Conservation (phyloP, 2,113 vertebrate genomes). For the Pantherophis guttatus region DNA sequence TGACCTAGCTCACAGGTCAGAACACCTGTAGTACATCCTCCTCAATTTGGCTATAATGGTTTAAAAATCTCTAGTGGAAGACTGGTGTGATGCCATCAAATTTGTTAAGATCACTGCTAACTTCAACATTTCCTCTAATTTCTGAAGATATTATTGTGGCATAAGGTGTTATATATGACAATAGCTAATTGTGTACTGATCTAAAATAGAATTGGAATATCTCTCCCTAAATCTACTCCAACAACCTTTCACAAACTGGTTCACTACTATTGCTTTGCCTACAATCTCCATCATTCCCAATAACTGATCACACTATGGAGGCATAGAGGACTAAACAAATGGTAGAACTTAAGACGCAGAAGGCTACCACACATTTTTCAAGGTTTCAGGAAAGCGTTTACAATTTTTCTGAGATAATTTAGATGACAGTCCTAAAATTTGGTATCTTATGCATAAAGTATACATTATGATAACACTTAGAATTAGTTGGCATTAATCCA, state of each 20-base stretch:
- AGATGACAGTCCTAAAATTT: not conserved
- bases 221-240: not conserved
- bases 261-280: not conserved
- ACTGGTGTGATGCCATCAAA: conserved; percentile 12
- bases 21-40: not conserved
- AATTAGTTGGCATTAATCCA: not conserved
- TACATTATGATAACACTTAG: not conserved
- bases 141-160: not conserved
- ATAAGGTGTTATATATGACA: not conserved
- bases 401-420: not conserved
- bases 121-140: not conserved
- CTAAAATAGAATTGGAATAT: not conserved
- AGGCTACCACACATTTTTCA: not conserved
- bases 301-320: not conserved
- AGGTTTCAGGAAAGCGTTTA: not conserved
- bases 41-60: not conserved
- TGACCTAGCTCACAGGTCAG: conserved; percentile 28
- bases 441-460: not conserved
- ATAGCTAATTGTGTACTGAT: not conserved
- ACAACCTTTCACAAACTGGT: not conserved
- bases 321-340: not conserved
- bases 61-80: conserved; percentile 6
- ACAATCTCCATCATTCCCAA: not conserved
- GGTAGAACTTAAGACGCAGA: not conserved
- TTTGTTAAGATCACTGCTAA: conserved; percentile 18